These are phyloP conservation scores for Frankliniella fusca DNA, from an alignment of 2,888 invertebrate species.

Conservation along the genomic window DNA sequence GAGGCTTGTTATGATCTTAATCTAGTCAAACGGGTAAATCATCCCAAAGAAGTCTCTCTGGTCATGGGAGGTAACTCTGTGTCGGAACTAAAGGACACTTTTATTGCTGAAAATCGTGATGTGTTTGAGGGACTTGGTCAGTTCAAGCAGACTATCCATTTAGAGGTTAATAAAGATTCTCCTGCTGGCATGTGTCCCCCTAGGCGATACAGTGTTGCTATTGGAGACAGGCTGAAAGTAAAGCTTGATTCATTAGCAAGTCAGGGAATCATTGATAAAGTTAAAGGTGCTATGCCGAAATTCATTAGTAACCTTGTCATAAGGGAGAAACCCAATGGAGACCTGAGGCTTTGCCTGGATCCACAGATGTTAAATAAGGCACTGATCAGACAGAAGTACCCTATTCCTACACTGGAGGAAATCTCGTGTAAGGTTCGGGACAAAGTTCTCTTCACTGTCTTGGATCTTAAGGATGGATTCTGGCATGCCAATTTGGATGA, in stretches of 20 bases:
- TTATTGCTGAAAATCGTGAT: no score
- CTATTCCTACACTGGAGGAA: no score
- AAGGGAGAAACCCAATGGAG: no score
- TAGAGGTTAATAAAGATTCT: background rate
- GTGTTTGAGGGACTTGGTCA: background rate
- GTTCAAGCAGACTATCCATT: background rate
- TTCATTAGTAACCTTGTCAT: conserved; percentile 37
- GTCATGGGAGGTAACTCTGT: background rate
- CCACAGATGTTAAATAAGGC: conserved; percentile 38
- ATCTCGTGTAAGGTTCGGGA: no score
- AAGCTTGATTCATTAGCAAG: background rate
- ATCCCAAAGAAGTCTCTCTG: background rate
- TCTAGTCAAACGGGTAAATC: background rate
- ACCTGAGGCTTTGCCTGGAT: conserved; percentile 39
- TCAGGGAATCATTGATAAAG: background rate
- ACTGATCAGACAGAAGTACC: conserved; percentile 36
- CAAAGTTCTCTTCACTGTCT: no score
- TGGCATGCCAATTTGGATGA: no score
- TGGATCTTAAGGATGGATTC: no score
- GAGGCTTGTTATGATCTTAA: no score
- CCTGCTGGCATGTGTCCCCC: no score
- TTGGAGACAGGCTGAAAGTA: background rate
- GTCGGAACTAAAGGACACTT: background rate
- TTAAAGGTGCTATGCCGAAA: background rate
- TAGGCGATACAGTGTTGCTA: background rate